Evolutionary conservation across 2,113 vertebrate species (phyloP).

Genomic region (Cheirogaleus medius): DNA sequence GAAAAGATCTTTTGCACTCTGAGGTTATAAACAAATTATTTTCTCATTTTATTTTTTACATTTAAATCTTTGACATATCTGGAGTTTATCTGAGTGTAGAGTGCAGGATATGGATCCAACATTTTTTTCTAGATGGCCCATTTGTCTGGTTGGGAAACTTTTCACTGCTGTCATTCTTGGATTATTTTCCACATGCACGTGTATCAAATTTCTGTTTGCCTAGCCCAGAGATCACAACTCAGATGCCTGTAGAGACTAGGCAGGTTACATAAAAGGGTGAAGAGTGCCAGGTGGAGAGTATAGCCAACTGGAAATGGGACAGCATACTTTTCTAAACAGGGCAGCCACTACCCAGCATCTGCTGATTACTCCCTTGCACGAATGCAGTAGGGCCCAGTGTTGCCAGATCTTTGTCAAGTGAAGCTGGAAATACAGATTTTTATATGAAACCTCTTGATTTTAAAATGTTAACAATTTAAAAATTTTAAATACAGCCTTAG

Average conservation of each 20-base stretch:
- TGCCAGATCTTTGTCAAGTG: constrained; percentile 51
- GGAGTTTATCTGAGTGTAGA: neutral
- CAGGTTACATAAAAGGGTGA: constrained; percentile 70
- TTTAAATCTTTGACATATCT: constrained; percentile 8
- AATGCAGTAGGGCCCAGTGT: neutral
- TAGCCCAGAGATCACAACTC: constrained; percentile 37
- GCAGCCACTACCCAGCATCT: constrained; percentile 25
- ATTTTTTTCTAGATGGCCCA: constrained; percentile 10
- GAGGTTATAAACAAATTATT: neutral
- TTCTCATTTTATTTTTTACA: constrained; percentile 12
- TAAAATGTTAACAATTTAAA: constrained; percentile 39
- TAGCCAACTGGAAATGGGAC: constrained; percentile 63
- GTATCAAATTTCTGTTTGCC: constrained; percentile 68
- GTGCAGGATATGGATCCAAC: neutral
- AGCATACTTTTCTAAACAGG: constrained; percentile 61
- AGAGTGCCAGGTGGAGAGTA: constrained; percentile 48
- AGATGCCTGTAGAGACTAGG: constrained; percentile 57
- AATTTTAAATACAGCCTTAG: constrained; percentile 32
- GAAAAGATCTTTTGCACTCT: constrained; percentile 17
- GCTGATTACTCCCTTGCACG: neutral
- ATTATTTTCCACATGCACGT: neutral
- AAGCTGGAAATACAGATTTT: constrained; percentile 33
- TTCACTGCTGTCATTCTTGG: constrained; percentile 47
- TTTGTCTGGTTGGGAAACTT: constrained; percentile 44
- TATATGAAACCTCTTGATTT: constrained; percentile 32